Conservation (phyloP, 2,797 vertebrate genomes). For the Acrocephalus scirpaceus region DNA sequence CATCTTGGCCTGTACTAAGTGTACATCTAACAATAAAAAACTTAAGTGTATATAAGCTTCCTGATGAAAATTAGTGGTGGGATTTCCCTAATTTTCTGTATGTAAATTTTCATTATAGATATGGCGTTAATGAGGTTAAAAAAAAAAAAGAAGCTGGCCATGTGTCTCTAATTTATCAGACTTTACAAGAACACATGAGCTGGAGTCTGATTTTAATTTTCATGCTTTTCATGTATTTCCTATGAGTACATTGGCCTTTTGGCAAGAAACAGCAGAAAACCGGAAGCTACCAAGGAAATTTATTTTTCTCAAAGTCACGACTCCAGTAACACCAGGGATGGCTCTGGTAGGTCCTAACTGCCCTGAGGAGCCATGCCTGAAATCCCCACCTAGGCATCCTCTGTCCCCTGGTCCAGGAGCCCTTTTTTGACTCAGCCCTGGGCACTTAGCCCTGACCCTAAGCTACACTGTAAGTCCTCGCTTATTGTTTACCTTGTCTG, state of each 20-base stretch:
- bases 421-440: background rate
- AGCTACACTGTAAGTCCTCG: rapidly evolving
- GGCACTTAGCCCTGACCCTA: background rate
- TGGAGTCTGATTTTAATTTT: background rate
- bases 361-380: background rate
- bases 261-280: background rate
- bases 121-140: background rate
- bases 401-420: background rate
- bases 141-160: background rate
- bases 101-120: background rate
- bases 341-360: background rate
- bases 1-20: background rate
- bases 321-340: background rate
- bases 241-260: background rate
- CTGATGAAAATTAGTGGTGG: background rate
- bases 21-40: background rate
- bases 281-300: background rate
- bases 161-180: background rate
- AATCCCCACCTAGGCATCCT: background rate
- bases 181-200: background rate
- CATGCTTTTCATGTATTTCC: background rate
- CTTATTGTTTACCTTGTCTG: background rate
- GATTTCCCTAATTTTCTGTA: background rate
- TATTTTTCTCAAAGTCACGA: background rate
- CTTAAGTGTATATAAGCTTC: background rate